Evolutionary conservation across 2,113 vertebrate genomes (phyloP).

Genomic region (Ellobius talpinus): DNA sequence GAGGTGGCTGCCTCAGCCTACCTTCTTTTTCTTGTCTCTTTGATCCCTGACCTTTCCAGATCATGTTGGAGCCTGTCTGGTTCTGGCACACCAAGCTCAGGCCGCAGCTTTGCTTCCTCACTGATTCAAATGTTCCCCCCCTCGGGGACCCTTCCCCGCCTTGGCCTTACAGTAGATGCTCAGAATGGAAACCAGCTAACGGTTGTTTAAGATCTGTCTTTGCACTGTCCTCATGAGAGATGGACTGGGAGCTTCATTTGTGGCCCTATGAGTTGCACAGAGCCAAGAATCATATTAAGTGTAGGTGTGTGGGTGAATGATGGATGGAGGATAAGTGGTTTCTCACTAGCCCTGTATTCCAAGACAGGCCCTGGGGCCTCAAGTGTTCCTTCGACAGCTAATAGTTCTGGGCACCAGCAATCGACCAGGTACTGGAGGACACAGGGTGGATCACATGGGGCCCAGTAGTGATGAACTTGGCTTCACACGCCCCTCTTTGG

Average conservation of each 20-base stretch:
- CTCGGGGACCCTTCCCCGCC: background rate
- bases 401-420: background rate
- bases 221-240: background rate
- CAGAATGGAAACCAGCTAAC: too few species aligned
- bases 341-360: background rate
- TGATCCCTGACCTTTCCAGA: background rate
- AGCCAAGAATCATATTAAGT: background rate
- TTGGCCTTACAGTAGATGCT: background rate
- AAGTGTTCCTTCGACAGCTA: background rate
- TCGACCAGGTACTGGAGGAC: background rate
- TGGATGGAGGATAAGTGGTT: background rate
- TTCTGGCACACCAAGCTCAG: background rate
- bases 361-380: background rate
- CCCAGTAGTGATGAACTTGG: background rate
- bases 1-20: background rate
- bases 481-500: background rate
- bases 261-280: background rate
- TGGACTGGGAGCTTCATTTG: background rate
- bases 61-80: accelerated
- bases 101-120: background rate
- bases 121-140: background rate
- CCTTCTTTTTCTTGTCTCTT: accelerated
- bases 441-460: background rate
- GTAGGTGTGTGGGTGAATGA: background rate
- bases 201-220: background rate